These are phyloP conservation scores for Griposia aprilina DNA, from an alignment of 2,888 invertebrate genomes.

Conservation along the genomic window DNA sequence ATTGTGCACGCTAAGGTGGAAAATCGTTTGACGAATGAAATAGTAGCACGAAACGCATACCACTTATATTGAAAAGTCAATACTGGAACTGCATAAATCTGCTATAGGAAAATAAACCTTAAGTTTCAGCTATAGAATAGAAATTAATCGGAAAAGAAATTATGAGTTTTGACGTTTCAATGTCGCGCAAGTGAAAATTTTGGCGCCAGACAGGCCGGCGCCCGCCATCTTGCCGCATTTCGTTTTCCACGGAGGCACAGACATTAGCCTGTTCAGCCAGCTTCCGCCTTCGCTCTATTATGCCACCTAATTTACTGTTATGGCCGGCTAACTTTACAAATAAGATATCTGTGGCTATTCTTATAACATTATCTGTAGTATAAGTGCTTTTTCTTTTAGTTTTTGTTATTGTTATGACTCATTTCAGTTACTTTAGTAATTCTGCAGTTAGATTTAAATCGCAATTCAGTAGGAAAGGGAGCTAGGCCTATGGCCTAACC, in stretches of 20 bases:
- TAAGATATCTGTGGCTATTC: conserved; percentile 71
- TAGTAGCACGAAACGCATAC: conserved; percentile 67
- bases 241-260: conserved; percentile 77
- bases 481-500: too few species aligned
- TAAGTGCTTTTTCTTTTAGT: conserved; percentile 54
- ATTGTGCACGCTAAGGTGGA: background rate
- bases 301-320: conserved; percentile 84
- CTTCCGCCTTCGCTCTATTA: conserved; percentile 84
- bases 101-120: conserved; percentile 48
- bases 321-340: conserved; percentile 76
- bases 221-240: conserved; percentile 83
- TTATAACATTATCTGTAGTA: conserved; percentile 63
- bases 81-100: conserved; percentile 67
- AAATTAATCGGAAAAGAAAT: background rate
- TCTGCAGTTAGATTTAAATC: background rate
- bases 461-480: background rate
- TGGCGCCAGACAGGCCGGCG: conserved; percentile 85
- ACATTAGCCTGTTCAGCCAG: conserved; percentile 77
- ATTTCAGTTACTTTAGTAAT: background rate
- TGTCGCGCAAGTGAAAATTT: conserved; percentile 73
- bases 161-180: conserved; percentile 65
- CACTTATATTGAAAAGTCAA: conserved; percentile 73
- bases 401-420: background rate
- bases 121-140: rapidly evolving
- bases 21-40: conserved; percentile 44